These are phyloP conservation scores for Coturnix japonica DNA, from an alignment of 2,113 vertebrate genomes.

Conservation along the genomic window DNA sequence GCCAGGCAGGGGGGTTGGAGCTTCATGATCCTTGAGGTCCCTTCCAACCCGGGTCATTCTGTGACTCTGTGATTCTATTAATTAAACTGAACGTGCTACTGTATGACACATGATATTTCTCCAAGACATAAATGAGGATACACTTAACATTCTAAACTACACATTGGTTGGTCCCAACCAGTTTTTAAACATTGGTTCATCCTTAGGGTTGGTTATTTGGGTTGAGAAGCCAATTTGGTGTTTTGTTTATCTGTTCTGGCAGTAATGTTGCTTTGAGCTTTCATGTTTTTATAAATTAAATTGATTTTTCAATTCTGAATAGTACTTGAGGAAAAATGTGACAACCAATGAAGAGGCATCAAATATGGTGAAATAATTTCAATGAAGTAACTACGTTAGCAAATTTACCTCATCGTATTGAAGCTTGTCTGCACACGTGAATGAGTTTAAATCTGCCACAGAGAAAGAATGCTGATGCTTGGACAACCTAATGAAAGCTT, in stretches of 20 bases:
- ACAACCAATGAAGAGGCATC: fast-evolving
- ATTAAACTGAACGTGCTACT: neutral
- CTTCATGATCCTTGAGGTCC: too few relatives aligned
- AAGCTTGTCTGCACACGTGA: neutral
- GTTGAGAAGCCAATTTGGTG: neutral
- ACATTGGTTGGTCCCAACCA: neutral
- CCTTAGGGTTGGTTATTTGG: neutral
- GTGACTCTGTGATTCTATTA: neutral
- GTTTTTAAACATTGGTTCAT: neutral
- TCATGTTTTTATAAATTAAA: neutral
- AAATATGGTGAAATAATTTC: neutral
- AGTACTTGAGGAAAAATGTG: neutral
- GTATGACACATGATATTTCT: neutral
- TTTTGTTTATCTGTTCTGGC: neutral
- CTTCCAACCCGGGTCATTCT: too few relatives aligned
- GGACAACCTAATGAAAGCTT: neutral
- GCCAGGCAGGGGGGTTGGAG: too few relatives aligned
- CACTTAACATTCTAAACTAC: neutral
- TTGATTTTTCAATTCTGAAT: neutral
- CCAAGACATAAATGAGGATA: neutral
- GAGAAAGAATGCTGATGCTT: neutral
- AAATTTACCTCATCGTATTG: neutral
- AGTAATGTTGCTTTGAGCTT: neutral
- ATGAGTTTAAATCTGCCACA: neutral
- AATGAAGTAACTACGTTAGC: neutral